phyloP scores from a whole-genome alignment of 2,888 invertebrate species.

The Drosophila infuscata region DNA sequence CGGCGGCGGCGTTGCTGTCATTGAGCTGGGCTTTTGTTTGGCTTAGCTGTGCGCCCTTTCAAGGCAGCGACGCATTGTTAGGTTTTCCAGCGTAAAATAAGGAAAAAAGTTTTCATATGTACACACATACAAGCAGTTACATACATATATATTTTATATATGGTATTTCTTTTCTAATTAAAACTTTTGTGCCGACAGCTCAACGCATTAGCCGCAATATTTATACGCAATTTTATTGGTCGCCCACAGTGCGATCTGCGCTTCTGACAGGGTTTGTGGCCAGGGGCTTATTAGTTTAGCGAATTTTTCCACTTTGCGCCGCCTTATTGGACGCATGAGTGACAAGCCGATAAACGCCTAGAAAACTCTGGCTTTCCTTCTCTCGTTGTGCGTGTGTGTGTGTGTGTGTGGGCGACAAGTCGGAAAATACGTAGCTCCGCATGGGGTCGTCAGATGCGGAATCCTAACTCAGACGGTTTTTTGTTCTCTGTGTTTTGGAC shows the following conservation, averaged over 20 bases:
- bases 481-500: neutral
- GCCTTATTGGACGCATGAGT: constrained; percentile 33
- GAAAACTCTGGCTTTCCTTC: constrained; percentile 26
- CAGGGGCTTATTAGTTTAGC: constrained; percentile 44
- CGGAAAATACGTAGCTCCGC: constrained; percentile 38
- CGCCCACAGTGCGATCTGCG: constrained; percentile 32
- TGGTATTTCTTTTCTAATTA: constrained; percentile 56
- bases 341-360: constrained; percentile 36
- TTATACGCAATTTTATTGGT: constrained; percentile 32
- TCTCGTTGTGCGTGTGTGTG: neutral
- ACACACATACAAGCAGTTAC: neutral
- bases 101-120: constrained; percentile 40
- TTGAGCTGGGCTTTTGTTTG: constrained; percentile 57
- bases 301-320: constrained; percentile 51
- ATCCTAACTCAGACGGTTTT: constrained; percentile 19
- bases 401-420: constrained; percentile 10
- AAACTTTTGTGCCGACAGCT: constrained; percentile 59
- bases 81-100: constrained; percentile 16
- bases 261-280: constrained; percentile 1
- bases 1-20: constrained; percentile 29
- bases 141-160: neutral
- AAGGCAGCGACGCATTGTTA: constrained; percentile 43
- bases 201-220: constrained; percentile 21
- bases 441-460: constrained; percentile 43
- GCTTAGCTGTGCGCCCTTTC: constrained; percentile 43